Evolutionary conservation across 2,797 vertebrate species (phyloP), one percentile per base, ranked within the genome.

Genomic region (Sphenodon punctatus): DNA sequence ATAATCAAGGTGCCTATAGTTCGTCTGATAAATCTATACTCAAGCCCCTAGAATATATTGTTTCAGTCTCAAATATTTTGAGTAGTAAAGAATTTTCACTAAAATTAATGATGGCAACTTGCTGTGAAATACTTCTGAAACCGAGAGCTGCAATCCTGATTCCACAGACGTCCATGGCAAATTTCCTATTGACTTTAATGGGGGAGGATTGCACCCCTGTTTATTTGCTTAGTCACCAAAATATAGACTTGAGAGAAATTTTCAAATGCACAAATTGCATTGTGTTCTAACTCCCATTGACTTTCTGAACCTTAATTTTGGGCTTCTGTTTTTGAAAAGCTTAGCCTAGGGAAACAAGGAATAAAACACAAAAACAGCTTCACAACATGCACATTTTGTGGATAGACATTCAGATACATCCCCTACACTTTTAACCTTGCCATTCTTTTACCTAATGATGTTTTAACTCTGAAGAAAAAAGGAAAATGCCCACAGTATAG

Each of bases 231-330:
- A 78, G 72, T 69, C 75, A 42, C 25, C 58, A 13, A 0, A 5
- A 39, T 23, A 85, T 75, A 75, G 80, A 82, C n/a, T n/a, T n/a
- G n/a, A 89, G 32, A 46, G 6, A 23, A 87, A 67, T 53, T 74
- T 74, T 42, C 23, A 25, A n/a, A n/a, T n/a, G n/a, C n/a, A n/a
- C n/a, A n/a, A n/a, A n/a, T n/a, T n/a, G n/a, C n/a, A n/a, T n/a
- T n/a, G n/a, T n/a, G n/a, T n/a, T n/a, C n/a, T n/a, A n/a, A n/a
- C n/a, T n/a, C n/a, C n/a, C n/a, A n/a, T n/a, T n/a, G n/a, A n/a
- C n/a, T n/a, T n/a, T n/a, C n/a, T n/a, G n/a, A n/a, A n/a, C n/a
- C n/a, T n/a, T n/a, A n/a, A n/a, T n/a, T n/a, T n/a, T n/a, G n/a
- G n/a, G n/a, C n/a, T n/a, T n/a, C n/a, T n/a, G n/a, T n/a, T n/a